A percentile compares a stretch with the other conserved stretches of the same genome.
Evolutionary conservation across 2,797 vertebrate species (phyloP).

Genomic region (Sarcophilus harrisii): DNA sequence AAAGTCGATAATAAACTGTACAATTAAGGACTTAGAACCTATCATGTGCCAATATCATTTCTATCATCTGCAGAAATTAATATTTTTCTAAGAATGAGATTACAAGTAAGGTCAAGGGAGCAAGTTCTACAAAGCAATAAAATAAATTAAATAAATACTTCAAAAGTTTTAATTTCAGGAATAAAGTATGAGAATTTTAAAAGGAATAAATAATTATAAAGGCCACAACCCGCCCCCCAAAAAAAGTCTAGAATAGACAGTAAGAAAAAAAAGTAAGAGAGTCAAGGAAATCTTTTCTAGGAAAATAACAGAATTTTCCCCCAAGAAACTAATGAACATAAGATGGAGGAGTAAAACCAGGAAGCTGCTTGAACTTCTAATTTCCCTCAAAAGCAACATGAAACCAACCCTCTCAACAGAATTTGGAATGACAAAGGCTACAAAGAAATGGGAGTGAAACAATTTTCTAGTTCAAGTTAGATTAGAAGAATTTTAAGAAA

Average conservation of each 20-base stretch:
- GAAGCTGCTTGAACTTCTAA: too few relatives aligned
- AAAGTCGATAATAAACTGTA: not conserved
- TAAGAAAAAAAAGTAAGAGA: not conserved
- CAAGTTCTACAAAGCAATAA: not conserved
- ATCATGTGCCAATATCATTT: not conserved
- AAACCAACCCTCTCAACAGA: too few relatives aligned
- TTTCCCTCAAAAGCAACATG: too few relatives aligned
- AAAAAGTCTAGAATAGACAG: not conserved
- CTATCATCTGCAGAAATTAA: not conserved
- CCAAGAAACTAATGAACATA: too few relatives aligned
- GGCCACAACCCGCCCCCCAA: not conserved
- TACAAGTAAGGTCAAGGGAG: not conserved
- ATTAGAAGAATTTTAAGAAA: too few relatives aligned
- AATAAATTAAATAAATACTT: not conserved
- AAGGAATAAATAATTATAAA: not conserved
- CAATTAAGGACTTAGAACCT: not conserved
- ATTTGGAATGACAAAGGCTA: too few relatives aligned
- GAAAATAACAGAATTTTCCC: too few relatives aligned
- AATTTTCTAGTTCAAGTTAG: too few relatives aligned
- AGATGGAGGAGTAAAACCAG: too few relatives aligned
- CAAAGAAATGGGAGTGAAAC: too few relatives aligned
- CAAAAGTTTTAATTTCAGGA: not conserved
- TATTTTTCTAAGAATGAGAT: not conserved
- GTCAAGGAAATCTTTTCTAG: too few relatives aligned
- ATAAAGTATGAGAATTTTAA: not conserved